A percentile compares a stretch with the other conserved stretches of the same genome.
Conservation (phyloP, 1,140 invertebrate genomes). For the Trinorchestia longiramus region DNA sequence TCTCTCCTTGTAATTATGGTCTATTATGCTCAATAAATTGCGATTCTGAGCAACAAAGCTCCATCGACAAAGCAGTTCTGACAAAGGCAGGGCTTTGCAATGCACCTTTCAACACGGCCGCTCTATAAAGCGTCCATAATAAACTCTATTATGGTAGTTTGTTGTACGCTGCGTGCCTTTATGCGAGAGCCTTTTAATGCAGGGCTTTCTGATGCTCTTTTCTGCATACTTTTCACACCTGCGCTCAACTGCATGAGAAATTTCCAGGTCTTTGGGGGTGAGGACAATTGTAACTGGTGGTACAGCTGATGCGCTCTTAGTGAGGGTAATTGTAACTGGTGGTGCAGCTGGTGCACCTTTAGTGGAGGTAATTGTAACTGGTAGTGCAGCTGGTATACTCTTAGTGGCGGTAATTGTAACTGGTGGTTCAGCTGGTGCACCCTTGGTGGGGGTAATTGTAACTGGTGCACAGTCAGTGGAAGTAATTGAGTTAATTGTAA, state of each 20-base stretch:
- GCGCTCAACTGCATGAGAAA: neutral
- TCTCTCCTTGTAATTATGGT: conserved; percentile 24
- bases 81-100: conserved; percentile 27
- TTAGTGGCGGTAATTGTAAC: neutral
- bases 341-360: neutral
- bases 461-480: neutral
- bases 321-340: neutral
- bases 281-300: neutral
- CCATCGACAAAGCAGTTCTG: neutral
- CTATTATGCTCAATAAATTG: conserved; percentile 52
- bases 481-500: too few relatives aligned
- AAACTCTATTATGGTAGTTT: conserved; percentile 25
- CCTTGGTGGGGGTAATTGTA: neutral
- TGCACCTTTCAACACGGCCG: conserved; percentile 44
- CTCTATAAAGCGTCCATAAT: conserved; percentile 32
- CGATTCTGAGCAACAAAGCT: conserved; percentile 27
- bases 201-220: conserved; percentile 1
- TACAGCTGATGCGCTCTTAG: neutral
- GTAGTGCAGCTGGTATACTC: neutral
- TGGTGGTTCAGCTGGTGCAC: neutral
- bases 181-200: conserved; percentile 1
- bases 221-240: neutral
- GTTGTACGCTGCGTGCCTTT: neutral
- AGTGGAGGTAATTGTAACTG: neutral
- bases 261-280: neutral